A percentile compares a stretch with the other conserved stretches of the same genome.
Evolutionary conservation across 2,888 invertebrate genomes (phyloP).

Genomic region (Drosophila ustulata): DNA sequence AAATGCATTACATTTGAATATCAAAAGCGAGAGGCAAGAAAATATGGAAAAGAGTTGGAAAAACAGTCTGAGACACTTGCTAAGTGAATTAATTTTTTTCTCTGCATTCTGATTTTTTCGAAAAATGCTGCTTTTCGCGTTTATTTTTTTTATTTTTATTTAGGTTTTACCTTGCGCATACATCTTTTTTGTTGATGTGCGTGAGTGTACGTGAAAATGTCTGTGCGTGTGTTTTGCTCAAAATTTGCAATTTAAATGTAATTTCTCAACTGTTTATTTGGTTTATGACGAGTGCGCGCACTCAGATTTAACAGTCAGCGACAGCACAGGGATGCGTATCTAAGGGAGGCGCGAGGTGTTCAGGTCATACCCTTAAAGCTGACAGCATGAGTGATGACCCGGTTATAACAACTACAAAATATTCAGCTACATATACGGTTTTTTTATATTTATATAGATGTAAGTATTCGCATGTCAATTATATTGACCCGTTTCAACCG

Average conservation of each 20-base stretch:
- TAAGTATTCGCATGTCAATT: constrained; percentile 11
- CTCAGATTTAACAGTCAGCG: constrained; percentile 56
- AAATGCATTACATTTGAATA: constrained; percentile 61
- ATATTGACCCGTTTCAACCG: constrained; percentile 19
- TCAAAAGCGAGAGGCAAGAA: constrained; percentile 31
- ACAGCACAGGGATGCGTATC: constrained; percentile 27
- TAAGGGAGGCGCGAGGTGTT: neutral
- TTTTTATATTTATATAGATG: neutral
- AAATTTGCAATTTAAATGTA: constrained; percentile 78
- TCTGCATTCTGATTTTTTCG: constrained; percentile 16
- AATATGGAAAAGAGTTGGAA: constrained; percentile 24
- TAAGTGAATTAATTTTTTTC: constrained; percentile 70
- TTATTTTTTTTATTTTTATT: constrained; percentile 16
- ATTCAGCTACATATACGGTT: neutral
- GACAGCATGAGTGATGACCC: constrained; percentile 45
- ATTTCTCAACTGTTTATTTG: constrained; percentile 75
- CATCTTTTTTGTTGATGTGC: constrained; percentile 19
- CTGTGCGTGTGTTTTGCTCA: constrained; percentile 36
- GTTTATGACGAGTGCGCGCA: constrained; percentile 66
- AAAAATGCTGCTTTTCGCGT: constrained; percentile 24
- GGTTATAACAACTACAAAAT: constrained; percentile 1
- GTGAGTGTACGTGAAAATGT: constrained; percentile 11
- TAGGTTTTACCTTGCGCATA: constrained; percentile 55
- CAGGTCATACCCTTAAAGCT: constrained; percentile 14
- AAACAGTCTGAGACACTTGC: constrained; percentile 25